These are phyloP conservation scores for Himalopsyche phryganea DNA, from an alignment of 1,140 invertebrate species.

Conservation along the genomic window DNA sequence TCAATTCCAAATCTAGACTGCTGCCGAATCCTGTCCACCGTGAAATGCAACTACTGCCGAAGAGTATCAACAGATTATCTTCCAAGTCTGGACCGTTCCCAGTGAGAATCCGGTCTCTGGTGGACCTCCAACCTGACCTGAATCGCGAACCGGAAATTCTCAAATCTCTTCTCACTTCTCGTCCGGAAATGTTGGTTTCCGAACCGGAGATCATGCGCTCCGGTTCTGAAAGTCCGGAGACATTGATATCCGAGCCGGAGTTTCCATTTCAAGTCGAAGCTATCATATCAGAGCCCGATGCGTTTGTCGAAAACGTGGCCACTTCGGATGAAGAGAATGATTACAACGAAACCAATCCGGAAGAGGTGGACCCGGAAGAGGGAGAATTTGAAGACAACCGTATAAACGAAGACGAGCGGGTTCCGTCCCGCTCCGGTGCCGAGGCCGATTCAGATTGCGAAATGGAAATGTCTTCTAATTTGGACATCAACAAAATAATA, in stretches of 20 bases:
- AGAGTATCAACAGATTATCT: conserved; percentile 35
- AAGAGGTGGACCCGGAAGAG: conserved; percentile 6
- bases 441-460: conserved; percentile 27
- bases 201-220: conserved; percentile 48
- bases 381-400: conserved; percentile 3
- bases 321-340: conserved; percentile 14
- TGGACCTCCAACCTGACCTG: conserved; percentile 8
- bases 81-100: conserved; percentile 6
- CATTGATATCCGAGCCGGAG: conserved; percentile 50
- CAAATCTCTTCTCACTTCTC: conserved; percentile 47
- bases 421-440: conserved; percentile 15
- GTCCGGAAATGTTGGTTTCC: conserved; percentile 45
- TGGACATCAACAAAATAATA: conserved; percentile 33
- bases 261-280: conserved; percentile 51
- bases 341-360: neutral
- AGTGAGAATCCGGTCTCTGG: conserved; percentile 15
- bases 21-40: conserved; percentile 48
- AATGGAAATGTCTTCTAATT: conserved; percentile 15
- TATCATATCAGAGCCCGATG: conserved; percentile 47
- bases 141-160: conserved; percentile 48
- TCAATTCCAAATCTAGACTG: conserved; percentile 47
- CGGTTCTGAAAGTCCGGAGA: conserved; percentile 49
- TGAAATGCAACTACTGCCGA: conserved; percentile 45
- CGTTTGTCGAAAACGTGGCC: conserved; percentile 36
- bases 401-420: conserved; percentile 6